These are phyloP conservation scores for Hypomecis atomaria DNA, from an alignment of 2,888 invertebrate genomes.

Conservation along the genomic window DNA sequence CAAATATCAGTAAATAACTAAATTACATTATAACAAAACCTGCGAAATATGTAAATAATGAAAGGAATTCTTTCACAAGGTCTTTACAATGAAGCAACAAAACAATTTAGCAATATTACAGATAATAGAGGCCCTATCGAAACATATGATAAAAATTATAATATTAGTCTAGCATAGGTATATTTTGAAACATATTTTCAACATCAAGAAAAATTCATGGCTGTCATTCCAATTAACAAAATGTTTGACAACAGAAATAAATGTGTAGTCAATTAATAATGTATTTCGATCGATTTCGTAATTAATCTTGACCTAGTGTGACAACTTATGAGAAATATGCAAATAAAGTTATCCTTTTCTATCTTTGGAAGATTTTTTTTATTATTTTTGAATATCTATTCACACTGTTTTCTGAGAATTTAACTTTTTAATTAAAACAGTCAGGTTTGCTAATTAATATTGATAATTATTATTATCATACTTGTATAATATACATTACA, in stretches of 20 bases:
- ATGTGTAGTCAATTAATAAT: conserved; percentile 33
- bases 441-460: background rate
- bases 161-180: conserved; percentile 10
- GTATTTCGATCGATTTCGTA: conserved; percentile 42
- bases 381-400: conserved; percentile 1
- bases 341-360: conserved; percentile 16
- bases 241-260: conserved; percentile 19
- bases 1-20: conserved; percentile 18
- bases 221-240: conserved; percentile 22
- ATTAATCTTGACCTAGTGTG: conserved; percentile 41
- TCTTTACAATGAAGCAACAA: conserved; percentile 17
- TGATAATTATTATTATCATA: background rate
- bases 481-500: background rate
- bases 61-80: conserved; percentile 23
- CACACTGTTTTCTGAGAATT: background rate
- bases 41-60: conserved; percentile 45
- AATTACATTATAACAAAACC: conserved; percentile 6
- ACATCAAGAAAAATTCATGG: conserved; percentile 19
- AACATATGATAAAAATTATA: conserved; percentile 24
- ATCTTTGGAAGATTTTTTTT: conserved; percentile 10
- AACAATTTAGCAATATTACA: conserved; percentile 16
- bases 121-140: conserved; percentile 22
- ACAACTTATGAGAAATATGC: conserved; percentile 17
- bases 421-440: background rate
- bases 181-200: conserved; percentile 17